Evolutionary conservation across 1,140 invertebrate genomes (phyloP), one percentile per base, ranked within the genome.

Genomic region (Pseudomyrmex cubaensis): DNA sequence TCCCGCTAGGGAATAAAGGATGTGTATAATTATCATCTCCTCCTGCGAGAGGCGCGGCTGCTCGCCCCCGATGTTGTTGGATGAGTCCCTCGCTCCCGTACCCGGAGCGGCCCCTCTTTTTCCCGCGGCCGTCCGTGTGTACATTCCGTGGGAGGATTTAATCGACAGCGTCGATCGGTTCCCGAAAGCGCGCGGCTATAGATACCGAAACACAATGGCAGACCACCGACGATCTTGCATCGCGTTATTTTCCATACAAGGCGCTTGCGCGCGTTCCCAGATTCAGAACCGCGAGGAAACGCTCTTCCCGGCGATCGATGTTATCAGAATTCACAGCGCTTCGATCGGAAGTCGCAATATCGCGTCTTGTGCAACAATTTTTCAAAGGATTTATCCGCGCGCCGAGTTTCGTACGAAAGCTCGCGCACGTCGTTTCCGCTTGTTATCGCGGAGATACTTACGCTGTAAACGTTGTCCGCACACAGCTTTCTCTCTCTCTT

Each of bases 11-110:
- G 83, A 89, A 88, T 88, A 84, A 90, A 84, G 84, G 85, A 82
- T 90, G 63, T 90, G 87, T 90, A 66, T 90, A 89, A 91, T 89
- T 90, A 90, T 82, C 82, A 61, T 83, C 75, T 83, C 75, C 57
- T 84, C 70, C 85, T 35, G 73, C 70, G 70, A 78, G 85, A 82
- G 75, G 85, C 64, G 72, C 86, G 87, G 86, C 50, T 35, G 35
- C 35, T 82, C 22, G 57, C 54, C 74, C 1, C 2, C 25, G 74
- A 67, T 78, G 86, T 67, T 85, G 86, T 67, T 76, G 54, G 85
- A 87, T 80, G 76, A 69, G 64, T 5, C 50, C 77, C 80, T 57
- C 57, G 61, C 57, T 87, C 73, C 82, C 67, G 70, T 82, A 84
- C 67, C 67, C 74, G 82, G n/a, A 2, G 0, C 25, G 0, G 2